Percentiles rank a stretch among this genome's conserved stretches.
Evolutionary conservation across 1,140 invertebrate species (phyloP).

Genomic region (Bathynomus jamesi): DNA sequence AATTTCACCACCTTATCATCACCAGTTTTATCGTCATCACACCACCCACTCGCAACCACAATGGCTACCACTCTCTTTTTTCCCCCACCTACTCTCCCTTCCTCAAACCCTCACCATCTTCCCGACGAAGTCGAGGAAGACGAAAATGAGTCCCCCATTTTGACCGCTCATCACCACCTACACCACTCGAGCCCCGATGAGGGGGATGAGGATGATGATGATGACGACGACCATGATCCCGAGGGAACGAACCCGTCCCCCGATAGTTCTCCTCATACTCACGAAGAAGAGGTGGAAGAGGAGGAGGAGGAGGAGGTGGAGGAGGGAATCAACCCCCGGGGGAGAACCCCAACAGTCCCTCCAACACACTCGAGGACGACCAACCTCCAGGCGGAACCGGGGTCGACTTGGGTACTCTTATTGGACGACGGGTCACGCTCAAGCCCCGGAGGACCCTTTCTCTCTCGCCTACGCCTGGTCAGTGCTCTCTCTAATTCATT

Average conservation of each 20-base stretch:
- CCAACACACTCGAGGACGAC: constrained; percentile 10
- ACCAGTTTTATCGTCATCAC: too few relatives aligned
- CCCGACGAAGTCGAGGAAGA: constrained; percentile 5
- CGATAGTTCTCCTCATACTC: neutral
- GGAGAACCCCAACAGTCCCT: constrained; percentile 1
- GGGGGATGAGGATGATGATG: neutral
- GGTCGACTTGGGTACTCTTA: constrained; percentile 31
- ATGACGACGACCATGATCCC: constrained; percentile 1
- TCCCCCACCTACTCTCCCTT: constrained; percentile 14
- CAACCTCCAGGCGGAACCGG: constrained; percentile 19
- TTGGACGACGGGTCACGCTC: constrained; percentile 28
- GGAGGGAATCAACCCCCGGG: constrained; percentile 3
- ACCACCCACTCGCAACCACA: too few relatives aligned
- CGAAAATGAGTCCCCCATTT: constrained; percentile 9
- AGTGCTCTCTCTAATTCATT: neutral
- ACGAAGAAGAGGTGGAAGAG: constrained; percentile 4
- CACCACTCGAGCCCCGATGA: constrained; percentile 4
- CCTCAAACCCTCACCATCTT: constrained; percentile 9
- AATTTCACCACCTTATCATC: too few relatives aligned
- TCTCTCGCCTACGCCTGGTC: constrained; percentile 34
- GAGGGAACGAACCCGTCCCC: neutral
- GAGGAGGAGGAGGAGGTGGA: constrained; percentile 16
- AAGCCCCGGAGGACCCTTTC: constrained; percentile 33
- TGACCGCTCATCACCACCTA: constrained; percentile 2
- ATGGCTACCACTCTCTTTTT: constrained; percentile 28